Percentiles rank a stretch among this genome's conserved stretches.
Evolutionary conservation across 1,140 invertebrate genomes (phyloP).

Genomic region (Drosophila trapezifrons): DNA sequence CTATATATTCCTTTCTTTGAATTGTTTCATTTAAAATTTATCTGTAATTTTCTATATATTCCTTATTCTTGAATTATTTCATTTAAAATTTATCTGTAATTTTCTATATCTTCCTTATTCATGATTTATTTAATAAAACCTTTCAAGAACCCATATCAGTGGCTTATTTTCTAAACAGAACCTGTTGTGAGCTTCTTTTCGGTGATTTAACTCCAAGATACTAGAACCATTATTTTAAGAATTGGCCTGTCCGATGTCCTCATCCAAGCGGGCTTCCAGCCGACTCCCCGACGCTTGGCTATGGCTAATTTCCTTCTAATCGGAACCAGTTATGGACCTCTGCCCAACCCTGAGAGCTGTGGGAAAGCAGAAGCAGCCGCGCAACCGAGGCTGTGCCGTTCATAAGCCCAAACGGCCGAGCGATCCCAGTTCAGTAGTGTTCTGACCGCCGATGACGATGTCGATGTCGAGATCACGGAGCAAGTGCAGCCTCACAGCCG

Average conservation of each 20-base stretch:
- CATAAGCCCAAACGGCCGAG: constrained; percentile 58
- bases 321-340: constrained; percentile 40
- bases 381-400: constrained; percentile 28
- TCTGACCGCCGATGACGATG: constrained; percentile 53
- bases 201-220: no score
- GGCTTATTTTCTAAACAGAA: background rate
- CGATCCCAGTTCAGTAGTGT: constrained; percentile 49
- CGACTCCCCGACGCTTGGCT: constrained; percentile 4
- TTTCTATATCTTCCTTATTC: no score
- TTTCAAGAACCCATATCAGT: background rate
- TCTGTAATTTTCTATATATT: no score
- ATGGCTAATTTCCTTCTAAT: constrained; percentile 46
- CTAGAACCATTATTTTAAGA: constrained; percentile 26
- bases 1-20: no score
- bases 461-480: constrained; percentile 37
- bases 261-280: no score
- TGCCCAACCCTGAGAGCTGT: constrained; percentile 32
- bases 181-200: constrained; percentile 13
- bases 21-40: no score
- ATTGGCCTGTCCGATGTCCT: constrained; percentile 11
- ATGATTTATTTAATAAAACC: no score
- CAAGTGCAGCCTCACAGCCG: constrained; percentile 56
- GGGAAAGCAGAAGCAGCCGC: constrained; percentile 24
- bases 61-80: no score
- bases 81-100: no score